Evolutionary conservation across 2,888 invertebrate species (phyloP), one percentile per base, ranked within the genome.

Genomic region (Idaea biselata): DNA sequence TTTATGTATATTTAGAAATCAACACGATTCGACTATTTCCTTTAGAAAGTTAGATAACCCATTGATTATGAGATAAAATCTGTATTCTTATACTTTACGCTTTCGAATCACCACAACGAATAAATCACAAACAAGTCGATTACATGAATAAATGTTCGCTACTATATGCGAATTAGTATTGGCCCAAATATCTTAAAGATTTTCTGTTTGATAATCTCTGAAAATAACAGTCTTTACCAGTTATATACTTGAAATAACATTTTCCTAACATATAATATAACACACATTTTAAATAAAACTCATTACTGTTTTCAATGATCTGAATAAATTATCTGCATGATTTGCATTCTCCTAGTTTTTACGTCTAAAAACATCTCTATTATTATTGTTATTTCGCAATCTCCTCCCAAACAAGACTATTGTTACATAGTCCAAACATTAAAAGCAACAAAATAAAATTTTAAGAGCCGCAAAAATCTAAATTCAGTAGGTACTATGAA

Each of bases 101-200:
- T 64, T 66, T 68, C 67, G 59, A 66, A 70, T 58, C 58, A 8
- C 58, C 64, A 44, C 44, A 14, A 44, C 44, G 44, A 44, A 66
- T 70, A 68, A 67, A 70, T 70, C 65, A 68, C 68, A 58, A 58
- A 65, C 32, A 44, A 44, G 44, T 11, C 44, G 44, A 44, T 44
- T 44, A 44, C 44, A 44, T 14, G 59, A 59, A 66, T 61, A 60
- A 55, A 60, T 61, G 60, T 61, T 61, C 14, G 63, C 58, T 62
- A 11, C 44, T 44, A 44, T 44, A 44, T 44, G 44, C 44, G 44
- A 44, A 44, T 44, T 44, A 44, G 14, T 44, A 11, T 8, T 44
- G 44, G 44, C 44, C 44, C 44, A 44, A 44, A 44, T 44, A 44
- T 14, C 11, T 44, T 44, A 8, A 44, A 11, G 14, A 44, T 44